A percentile compares a stretch with the other conserved stretches of the same genome.
phyloP scores from a whole-genome alignment of 2,797 vertebrate genomes.

The Vespertilio murinus region DNA sequence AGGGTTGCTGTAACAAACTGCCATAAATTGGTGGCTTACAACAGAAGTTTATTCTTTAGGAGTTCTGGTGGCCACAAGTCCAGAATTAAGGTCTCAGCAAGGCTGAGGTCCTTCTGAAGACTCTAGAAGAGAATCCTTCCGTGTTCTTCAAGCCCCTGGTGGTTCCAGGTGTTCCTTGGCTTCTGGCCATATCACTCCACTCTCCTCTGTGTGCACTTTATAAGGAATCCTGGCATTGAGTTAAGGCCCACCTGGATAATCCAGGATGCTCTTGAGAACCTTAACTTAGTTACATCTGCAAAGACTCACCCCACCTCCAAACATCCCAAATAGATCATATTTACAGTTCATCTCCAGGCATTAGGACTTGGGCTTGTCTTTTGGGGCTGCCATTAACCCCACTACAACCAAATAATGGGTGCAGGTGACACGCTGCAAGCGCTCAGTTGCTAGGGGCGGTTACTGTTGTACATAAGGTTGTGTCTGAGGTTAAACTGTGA shows the following conservation, averaged over 20 bases:
- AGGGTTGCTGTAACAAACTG: no score
- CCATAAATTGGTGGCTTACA: neutral
- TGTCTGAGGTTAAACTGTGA: neutral
- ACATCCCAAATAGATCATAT: neutral
- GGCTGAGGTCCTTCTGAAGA: accelerated
- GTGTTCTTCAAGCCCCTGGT: neutral
- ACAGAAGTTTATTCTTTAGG: accelerated
- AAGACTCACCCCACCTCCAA: neutral
- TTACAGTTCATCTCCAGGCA: neutral
- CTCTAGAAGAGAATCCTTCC: neutral
- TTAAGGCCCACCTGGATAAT: neutral
- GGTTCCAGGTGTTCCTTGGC: neutral
- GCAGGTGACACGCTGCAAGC: accelerated
- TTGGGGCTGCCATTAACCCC: neutral
- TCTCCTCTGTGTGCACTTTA: neutral
- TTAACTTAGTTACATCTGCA: neutral
- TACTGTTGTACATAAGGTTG: accelerated
- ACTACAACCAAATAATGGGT: accelerated
- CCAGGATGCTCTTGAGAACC: neutral
- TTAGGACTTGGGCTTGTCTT: neutral
- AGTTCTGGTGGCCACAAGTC: neutral
- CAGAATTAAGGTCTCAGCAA: neutral
- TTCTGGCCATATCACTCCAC: accelerated
- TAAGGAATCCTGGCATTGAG: neutral
- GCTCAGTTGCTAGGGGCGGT: accelerated